Percentiles rank a stretch among this genome's conserved stretches.
Evolutionary conservation across 30 jellyfish, hydroid and myxozoan genomes (phyloP).

Genomic region (Chironex yamaguchii): DNA sequence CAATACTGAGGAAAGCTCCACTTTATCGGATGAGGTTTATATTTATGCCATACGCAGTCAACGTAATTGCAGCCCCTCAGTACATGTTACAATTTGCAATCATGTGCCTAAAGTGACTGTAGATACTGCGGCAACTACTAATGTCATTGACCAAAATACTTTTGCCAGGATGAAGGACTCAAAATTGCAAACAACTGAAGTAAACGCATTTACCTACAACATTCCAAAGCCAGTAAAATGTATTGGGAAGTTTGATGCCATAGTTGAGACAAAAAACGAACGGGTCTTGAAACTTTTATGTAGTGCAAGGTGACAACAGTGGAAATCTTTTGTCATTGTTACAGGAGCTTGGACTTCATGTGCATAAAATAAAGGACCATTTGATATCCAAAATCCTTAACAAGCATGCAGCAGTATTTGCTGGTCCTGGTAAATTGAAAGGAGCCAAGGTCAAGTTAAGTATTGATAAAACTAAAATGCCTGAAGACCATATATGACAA

Average conservation of each 20-base stretch:
- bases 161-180: neutral
- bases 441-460: no score
- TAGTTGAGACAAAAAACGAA: slow-evolving; percentile 1
- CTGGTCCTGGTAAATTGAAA: no score
- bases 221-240: neutral
- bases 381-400: no score
- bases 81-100: neutral
- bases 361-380: no score
- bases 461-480: no score
- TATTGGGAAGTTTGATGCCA: slow-evolving; percentile 22
- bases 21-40: slow-evolving; percentile 6
- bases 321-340: slow-evolving; percentile 16
- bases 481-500: no score
- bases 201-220: neutral
- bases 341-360: no score
- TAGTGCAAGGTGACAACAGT: neutral
- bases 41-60: neutral
- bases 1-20: neutral
- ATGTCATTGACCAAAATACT: slow-evolving; percentile 11
- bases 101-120: neutral
- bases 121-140: slow-evolving; percentile 19
- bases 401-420: no score
- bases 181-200: neutral
- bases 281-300: neutral
- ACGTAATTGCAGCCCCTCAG: neutral